Percentiles rank a stretch among this genome's conserved stretches.
These are phyloP conservation scores for Pelusios castaneus DNA, from an alignment of 2,113 vertebrate genomes.

Conservation along the genomic window DNA sequence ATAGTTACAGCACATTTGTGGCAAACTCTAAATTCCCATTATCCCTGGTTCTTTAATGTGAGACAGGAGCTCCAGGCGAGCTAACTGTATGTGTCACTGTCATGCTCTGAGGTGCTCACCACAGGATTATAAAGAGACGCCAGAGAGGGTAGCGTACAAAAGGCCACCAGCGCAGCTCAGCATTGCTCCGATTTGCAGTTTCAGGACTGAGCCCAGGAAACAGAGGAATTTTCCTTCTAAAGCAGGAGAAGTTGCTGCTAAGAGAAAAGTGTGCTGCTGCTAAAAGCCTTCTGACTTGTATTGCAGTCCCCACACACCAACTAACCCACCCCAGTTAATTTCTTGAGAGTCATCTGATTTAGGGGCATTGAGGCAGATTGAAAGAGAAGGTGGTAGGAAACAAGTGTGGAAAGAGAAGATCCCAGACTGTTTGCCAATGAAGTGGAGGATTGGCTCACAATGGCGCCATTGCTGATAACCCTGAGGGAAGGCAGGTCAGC, in stretches of 20 bases:
- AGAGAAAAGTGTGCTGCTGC: not conserved
- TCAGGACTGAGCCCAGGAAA: not conserved
- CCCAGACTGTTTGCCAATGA: not conserved
- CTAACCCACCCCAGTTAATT: not conserved
- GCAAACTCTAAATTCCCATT: slow-evolving; percentile 11
- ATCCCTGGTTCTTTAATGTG: slow-evolving; percentile 2
- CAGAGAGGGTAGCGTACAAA: not conserved
- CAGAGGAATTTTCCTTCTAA: not conserved
- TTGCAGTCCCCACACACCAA: not conserved
- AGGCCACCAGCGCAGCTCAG: not conserved
- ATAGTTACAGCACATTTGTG: not conserved
- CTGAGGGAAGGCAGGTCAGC: not conserved
- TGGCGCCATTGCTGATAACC: not conserved
- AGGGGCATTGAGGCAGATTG: not conserved
- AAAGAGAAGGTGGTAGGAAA: not conserved
- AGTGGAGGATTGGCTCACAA: not conserved
- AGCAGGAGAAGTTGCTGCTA: not conserved
- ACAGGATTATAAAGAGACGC: not conserved
- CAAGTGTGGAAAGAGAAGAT: fast-evolving
- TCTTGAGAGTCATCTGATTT: not conserved
- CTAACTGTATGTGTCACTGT: slow-evolving; percentile 11
- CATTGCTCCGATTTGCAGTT: not conserved
- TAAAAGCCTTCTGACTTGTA: not conserved
- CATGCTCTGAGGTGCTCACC: not conserved
- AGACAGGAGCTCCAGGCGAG: not conserved